Evolutionary conservation across 2,888 invertebrate genomes (phyloP).

Genomic region (Hemicrepidius hirtus): DNA sequence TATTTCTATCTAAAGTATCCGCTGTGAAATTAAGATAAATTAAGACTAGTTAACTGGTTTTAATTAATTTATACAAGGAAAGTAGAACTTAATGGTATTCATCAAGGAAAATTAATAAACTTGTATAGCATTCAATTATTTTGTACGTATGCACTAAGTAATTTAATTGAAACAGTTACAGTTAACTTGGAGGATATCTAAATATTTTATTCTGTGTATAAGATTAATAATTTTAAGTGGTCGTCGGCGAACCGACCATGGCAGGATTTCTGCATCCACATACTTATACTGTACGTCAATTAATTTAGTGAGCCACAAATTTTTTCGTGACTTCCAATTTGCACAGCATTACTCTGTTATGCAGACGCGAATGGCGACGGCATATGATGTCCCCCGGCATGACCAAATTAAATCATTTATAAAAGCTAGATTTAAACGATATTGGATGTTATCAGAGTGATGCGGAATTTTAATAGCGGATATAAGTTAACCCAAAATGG

Average conservation of each 20-base stretch:
- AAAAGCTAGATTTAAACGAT: conserved; percentile 20
- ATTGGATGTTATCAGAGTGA: conserved; percentile 22
- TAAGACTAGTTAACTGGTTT: no score
- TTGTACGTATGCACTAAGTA: no score
- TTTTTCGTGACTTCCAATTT: conserved; percentile 21
- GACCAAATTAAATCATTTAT: conserved; percentile 25
- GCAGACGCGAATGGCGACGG: neutral
- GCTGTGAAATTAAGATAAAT: no score
- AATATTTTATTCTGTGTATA: neutral
- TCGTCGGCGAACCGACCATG: neutral
- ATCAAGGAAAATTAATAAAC: no score
- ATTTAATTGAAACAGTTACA: no score
- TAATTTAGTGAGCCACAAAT: neutral
- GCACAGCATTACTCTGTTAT: neutral
- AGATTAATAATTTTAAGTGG: conserved; percentile 17
- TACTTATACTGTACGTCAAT: conserved; percentile 8
- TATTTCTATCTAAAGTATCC: no score
- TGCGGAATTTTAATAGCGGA: conserved; percentile 18
- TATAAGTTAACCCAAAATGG: conserved; percentile 11
- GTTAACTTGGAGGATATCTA: no score
- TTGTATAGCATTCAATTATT: no score
- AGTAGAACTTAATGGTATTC: no score
- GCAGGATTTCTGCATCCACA: neutral
- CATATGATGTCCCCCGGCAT: conserved; percentile 8
- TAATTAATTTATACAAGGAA: no score